Evolutionary conservation across 2,113 vertebrate genomes (phyloP), one percentile per base, ranked within the genome.

Genomic region (Anolis sagrei): DNA sequence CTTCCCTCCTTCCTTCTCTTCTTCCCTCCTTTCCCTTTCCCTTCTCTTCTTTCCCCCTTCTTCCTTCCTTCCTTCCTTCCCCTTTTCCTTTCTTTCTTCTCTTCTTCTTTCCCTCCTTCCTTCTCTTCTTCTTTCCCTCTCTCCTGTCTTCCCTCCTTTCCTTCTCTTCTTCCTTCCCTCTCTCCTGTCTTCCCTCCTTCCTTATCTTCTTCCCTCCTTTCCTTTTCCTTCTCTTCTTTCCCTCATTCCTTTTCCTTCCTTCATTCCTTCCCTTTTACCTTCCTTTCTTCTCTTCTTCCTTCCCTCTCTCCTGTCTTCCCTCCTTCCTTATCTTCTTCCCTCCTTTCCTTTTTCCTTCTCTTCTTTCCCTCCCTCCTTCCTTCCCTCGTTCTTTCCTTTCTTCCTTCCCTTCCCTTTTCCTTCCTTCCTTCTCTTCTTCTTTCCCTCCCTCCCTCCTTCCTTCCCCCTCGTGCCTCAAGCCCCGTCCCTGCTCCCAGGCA

Each of bases 381-480:
- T 16, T 18, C 16, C n/a, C n/a, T n/a, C n/a, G 89, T 6, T 1
- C 18, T 32, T 36, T 58, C 29, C 69, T 68, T 48, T 48, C 32
- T 39, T 25, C 14, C 51, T 29, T 27, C 32, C 66, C n/a, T n/a
- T 49, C 44, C 19, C 7, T 54, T 79, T 39, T 64, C 34, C 64
- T 44, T 79, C 58, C 14, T 14, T 54, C 23, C 29, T 25, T 93
- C 93, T 90, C 92, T 90, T 90, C 94, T 34, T 19, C 95, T 32
- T 13, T 62, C 61, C 61, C 16, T 62, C 8, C 54, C 54, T 58
- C 54, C 54, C 54, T 58, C 54, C 54, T 16, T 18, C 16, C n/a
- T n/a, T n/a, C n/a, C n/a, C n/a, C n/a, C n/a, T n/a, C n/a, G n/a
- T n/a, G n/a, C n/a, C n/a, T n/a, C n/a, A n/a, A n/a, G n/a, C n/a